These are phyloP conservation scores for Actenoides hombroni DNA, from an alignment of 2,113 vertebrate species.

Conservation along the genomic window DNA sequence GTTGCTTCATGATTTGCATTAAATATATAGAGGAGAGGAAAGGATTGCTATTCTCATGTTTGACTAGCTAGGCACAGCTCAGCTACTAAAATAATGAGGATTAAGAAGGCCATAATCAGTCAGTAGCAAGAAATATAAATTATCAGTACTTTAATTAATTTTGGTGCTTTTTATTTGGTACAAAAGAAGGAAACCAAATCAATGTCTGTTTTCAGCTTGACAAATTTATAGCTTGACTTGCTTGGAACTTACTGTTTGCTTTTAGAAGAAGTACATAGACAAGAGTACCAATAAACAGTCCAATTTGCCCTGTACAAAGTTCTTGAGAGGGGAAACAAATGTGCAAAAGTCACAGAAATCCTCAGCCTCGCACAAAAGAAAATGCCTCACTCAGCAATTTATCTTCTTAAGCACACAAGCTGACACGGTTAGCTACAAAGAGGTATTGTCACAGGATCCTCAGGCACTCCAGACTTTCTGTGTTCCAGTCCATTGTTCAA, in stretches of 20 bases:
- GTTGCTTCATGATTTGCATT: background rate
- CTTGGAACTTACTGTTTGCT: background rate
- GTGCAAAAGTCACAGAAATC: background rate
- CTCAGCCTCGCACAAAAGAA: background rate
- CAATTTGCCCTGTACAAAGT: background rate
- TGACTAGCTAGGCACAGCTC: background rate
- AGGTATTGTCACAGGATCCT: background rate
- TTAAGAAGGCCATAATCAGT: background rate
- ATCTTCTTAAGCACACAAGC: background rate
- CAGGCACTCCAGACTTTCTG: background rate
- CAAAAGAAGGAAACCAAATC: background rate
- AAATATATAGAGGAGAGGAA: background rate
- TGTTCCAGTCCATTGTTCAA: background rate
- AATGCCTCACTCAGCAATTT: background rate
- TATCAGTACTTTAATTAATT: background rate
- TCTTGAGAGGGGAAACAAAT: background rate
- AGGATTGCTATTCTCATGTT: background rate
- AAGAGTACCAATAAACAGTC: background rate
- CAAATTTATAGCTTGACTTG: background rate
- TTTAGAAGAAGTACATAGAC: background rate
- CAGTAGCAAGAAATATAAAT: background rate
- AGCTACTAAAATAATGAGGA: background rate
- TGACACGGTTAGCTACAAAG: background rate
- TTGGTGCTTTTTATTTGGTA: background rate
- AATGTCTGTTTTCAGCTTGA: background rate